Evolutionary conservation across 1,140 invertebrate genomes (phyloP).

Genomic region (Paralvinella palmiformis): DNA sequence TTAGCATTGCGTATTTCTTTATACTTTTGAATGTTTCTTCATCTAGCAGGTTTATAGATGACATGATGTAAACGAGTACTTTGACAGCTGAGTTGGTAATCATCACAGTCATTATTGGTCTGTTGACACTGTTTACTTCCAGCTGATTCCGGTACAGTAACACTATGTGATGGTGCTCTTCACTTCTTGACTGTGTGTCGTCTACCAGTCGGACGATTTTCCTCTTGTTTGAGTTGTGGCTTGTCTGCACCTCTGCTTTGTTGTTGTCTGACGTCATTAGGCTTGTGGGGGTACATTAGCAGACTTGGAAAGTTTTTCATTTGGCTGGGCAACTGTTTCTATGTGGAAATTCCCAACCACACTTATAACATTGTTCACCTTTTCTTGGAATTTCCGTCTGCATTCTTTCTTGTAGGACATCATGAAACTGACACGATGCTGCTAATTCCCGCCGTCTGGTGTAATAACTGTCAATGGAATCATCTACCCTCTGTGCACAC

Average conservation of each 20-base stretch:
- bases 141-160: neutral
- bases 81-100: neutral
- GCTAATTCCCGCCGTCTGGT: neutral
- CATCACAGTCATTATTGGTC: neutral
- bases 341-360: neutral
- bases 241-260: neutral
- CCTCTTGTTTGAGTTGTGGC: neutral
- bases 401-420: neutral
- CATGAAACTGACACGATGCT: neutral
- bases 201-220: neutral
- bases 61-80: neutral
- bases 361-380: constrained; percentile 1
- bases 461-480: too few relatives aligned
- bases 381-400: neutral
- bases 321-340: neutral
- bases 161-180: neutral
- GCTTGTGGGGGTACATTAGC: neutral
- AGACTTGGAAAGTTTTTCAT: neutral
- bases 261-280: neutral
- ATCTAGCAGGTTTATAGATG: neutral
- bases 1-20: neutral
- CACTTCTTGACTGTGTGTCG: neutral
- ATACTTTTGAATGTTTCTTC: neutral
- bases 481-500: constrained; percentile 1
- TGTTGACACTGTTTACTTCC: constrained; percentile 2